Evolutionary conservation across 2,888 invertebrate genomes (phyloP).

Genomic region (Ectemnius lituratus): DNA sequence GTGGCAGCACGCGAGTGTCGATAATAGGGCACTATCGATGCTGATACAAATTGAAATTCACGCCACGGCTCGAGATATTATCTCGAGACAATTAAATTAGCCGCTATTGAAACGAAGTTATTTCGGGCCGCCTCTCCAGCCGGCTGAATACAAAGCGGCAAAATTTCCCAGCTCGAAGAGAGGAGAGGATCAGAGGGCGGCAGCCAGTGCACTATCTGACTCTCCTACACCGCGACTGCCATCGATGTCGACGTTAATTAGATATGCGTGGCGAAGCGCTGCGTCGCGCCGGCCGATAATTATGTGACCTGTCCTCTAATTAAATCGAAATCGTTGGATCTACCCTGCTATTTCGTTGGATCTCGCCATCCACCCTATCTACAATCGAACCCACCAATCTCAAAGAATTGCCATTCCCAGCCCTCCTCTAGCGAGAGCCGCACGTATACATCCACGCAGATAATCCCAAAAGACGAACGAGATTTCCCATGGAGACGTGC

Average conservation of each 20-base stretch:
- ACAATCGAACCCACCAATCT: too few relatives aligned
- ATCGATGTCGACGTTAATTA: slow-evolving; percentile 61
- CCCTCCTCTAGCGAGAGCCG: too few relatives aligned
- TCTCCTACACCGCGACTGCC: slow-evolving; percentile 3
- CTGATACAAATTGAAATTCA: slow-evolving; percentile 28
- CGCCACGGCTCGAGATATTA: slow-evolving; percentile 59
- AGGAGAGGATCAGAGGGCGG: background rate
- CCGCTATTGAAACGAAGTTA: slow-evolving; percentile 71
- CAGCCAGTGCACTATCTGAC: background rate
- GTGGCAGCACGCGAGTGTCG: background rate
- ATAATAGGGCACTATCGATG: background rate
- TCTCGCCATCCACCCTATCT: too few relatives aligned
- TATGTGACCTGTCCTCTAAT: slow-evolving; percentile 53
- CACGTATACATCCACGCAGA: background rate
- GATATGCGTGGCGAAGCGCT: slow-evolving; percentile 52
- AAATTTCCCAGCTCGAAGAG: slow-evolving; percentile 33
- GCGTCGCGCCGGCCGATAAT: slow-evolving; percentile 56
- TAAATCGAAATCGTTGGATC: slow-evolving; percentile 48
- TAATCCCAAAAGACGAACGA: slow-evolving; percentile 1
- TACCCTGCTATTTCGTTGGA: slow-evolving; percentile 33
- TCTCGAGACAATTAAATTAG: slow-evolving; percentile 70
- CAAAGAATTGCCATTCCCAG: too few relatives aligned
- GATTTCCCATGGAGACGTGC: background rate
- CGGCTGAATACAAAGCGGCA: slow-evolving; percentile 66
- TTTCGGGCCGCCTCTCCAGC: slow-evolving; percentile 55